phyloP scores from a whole-genome alignment of 1,140 invertebrate genomes.

The Pogonus chalceus region DNA sequence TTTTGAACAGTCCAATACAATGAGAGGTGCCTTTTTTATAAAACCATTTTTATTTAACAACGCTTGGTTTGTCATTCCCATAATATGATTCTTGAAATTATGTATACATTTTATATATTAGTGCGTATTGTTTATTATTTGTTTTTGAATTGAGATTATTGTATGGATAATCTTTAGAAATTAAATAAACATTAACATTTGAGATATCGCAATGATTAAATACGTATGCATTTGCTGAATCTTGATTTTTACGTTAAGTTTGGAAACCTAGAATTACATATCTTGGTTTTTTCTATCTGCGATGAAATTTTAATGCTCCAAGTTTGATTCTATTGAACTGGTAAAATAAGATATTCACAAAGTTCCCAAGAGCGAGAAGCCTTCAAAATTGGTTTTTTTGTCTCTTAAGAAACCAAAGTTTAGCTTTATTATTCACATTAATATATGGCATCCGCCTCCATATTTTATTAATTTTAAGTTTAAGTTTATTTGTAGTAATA shows the following conservation, averaged over 20 bases:
- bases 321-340: slow-evolving; percentile 20
- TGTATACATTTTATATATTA: slow-evolving; percentile 24
- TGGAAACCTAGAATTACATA: slow-evolving; percentile 20
- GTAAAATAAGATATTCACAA: slow-evolving; percentile 31
- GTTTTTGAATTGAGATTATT: slow-evolving; percentile 24
- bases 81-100: slow-evolving; percentile 26
- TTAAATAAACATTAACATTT: slow-evolving; percentile 24
- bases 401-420: slow-evolving; percentile 15
- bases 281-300: slow-evolving; percentile 27
- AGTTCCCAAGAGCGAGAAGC: slow-evolving; percentile 31
- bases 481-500: not conserved
- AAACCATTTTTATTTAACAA: slow-evolving; percentile 15
- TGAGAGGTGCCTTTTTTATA: slow-evolving; percentile 6
- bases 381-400: slow-evolving; percentile 20
- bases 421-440: slow-evolving; percentile 13
- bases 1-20: slow-evolving; percentile 10
- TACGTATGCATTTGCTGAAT: slow-evolving; percentile 11
- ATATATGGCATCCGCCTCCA: slow-evolving; percentile 1
- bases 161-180: slow-evolving; percentile 29
- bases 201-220: slow-evolving; percentile 24
- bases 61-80: slow-evolving; percentile 5
- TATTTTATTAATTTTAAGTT: slow-evolving; percentile 12
- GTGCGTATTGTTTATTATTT: slow-evolving; percentile 15
- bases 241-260: slow-evolving; percentile 10
- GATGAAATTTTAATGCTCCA: slow-evolving; percentile 27